Evolutionary conservation across 2,797 vertebrate genomes (phyloP).

Genomic region (Eleutherodactylus coqui): DNA sequence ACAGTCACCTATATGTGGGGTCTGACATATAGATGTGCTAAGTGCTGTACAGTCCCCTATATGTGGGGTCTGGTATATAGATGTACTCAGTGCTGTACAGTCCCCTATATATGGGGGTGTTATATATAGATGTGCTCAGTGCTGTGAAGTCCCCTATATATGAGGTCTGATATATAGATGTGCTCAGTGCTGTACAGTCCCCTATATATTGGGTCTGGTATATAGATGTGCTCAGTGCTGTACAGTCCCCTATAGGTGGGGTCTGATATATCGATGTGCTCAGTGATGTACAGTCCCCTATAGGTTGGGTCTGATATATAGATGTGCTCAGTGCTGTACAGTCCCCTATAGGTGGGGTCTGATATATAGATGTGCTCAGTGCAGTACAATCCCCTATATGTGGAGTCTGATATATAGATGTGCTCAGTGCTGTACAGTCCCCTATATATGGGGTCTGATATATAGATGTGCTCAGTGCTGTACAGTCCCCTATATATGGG

Average conservation of each 20-base stretch:
- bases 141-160: neutral
- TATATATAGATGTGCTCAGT: neutral
- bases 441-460: too few relatives aligned
- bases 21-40: neutral
- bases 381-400: neutral
- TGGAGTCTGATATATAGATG: neutral
- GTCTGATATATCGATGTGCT: neutral
- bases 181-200: too few relatives aligned
- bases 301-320: neutral
- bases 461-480: too few relatives aligned
- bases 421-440: neutral
- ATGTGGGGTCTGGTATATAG: neutral
- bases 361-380: neutral
- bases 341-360: neutral
- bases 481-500: too few relatives aligned
- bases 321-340: slow-evolving; percentile 18
- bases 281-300: too few relatives aligned
- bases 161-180: neutral
- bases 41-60: neutral
- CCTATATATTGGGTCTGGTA: neutral
- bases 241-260: neutral
- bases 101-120: neutral
- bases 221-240: slow-evolving; percentile 21
- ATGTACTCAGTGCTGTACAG: neutral
- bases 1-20: neutral